Percentiles rank a stretch among this genome's conserved stretches.
Conservation (phyloP, 2,797 vertebrate species). For the Nyctalus aviator region DNA sequence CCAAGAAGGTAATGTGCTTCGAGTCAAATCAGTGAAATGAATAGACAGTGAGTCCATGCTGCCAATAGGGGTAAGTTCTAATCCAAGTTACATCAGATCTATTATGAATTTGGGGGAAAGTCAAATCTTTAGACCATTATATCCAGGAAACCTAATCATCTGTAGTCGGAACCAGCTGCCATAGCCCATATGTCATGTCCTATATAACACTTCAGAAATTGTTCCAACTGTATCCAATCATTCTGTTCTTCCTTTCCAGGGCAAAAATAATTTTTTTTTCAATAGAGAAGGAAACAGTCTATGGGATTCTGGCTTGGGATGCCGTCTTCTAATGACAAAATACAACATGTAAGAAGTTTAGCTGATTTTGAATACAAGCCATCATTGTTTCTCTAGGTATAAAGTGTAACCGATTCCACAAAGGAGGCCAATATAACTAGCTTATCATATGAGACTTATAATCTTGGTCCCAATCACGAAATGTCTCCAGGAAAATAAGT, state of each 20-base stretch:
- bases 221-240: conserved; percentile 20
- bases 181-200: conserved; percentile 65
- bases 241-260: conserved; percentile 54
- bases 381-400: neutral
- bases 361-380: conserved; percentile 31
- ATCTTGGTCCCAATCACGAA: conserved; percentile 22
- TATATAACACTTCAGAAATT: conserved; percentile 70
- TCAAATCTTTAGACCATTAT: conserved; percentile 63
- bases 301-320: neutral
- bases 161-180: conserved; percentile 16
- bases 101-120: conserved; percentile 70
- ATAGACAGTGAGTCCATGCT: neutral
- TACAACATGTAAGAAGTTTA: neutral
- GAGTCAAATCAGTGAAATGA: conserved; percentile 56
- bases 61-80: conserved; percentile 54
- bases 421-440: neutral
- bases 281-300: conserved; percentile 20
- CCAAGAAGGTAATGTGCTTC: conserved; percentile 48
- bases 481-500: conserved; percentile 30
- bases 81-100: conserved; percentile 73
- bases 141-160: conserved; percentile 71
- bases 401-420: conserved; percentile 23
- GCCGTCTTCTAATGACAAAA: neutral
- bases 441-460: conserved; percentile 34
- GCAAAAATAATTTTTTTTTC: conserved; percentile 45